Evolutionary conservation across 2,888 invertebrate genomes (phyloP), one percentile per base, ranked within the genome.

Genomic region (Drosophila rellima): DNA sequence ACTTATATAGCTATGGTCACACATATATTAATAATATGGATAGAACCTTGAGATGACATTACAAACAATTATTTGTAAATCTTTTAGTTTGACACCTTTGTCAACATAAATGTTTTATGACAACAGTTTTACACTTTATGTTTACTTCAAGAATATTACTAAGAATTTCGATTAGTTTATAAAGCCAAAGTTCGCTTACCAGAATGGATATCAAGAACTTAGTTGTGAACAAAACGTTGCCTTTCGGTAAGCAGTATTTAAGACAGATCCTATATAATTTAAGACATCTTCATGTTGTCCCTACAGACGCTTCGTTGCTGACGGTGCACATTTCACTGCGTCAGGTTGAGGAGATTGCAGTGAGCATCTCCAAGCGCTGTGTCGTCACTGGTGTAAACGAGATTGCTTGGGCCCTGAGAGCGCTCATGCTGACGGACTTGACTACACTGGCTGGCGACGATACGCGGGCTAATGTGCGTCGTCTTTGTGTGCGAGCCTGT

Each of bases 381-480:
- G 44, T 79, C 42, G 91, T 92, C 0, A 81, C 71, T 13, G 90
- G 89, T 0, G 71, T 88, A 31, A 94, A 95, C 90, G 94, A 95
- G 91, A 94, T 95, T 40, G 94, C 95, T n/a, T 97, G 97, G 96
- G 93, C 98, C 10, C 89, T 98, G 35, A 95, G 95, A 91, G 96
- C 98, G 1, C 94, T 99, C 6, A 95, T 96, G 42, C 95, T 97
- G 62, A 97, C 98, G 70, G 99, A 99, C 93, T 94, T 99, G 76
- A 99, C 99, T 1, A 98, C 98, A 1, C 93, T 99, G 45, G 94
- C 96, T 51, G 98, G 98, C 44, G 95, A 96, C 92, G 97, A 97
- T 90, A 96, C 96, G 0, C 90, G 91, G 7, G 94, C 95, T 15
- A 97, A 97, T 93, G 97, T 99, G 1, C 92, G 94, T 18, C 94